Evolutionary conservation across 2,888 invertebrate genomes (phyloP), one percentile per base, ranked within the genome.

Genomic region (Hydrotaea diabolus): DNA sequence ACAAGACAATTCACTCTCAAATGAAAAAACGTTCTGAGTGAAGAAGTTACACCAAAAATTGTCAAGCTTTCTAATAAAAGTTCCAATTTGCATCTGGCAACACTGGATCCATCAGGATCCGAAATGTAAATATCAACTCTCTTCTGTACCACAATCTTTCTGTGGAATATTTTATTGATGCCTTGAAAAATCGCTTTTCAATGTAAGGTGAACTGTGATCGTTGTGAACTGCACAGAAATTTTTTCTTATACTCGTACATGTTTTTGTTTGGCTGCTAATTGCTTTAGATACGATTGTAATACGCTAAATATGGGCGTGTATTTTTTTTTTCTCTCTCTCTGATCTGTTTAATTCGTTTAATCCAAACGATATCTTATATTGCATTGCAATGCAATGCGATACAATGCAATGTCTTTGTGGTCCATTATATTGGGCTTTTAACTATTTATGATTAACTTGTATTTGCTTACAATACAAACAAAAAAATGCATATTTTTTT

Each of bases 271-370:
- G 77, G 71, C 73, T 76, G 66, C 85, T 85, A 85, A 85, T 82
- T 82, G 80, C 79, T 82, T 82, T 71, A 80, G 82, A 84, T 84
- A 84, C 78, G 77, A 80, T 82, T 82, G 46, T 64, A 77, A 59
- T 84, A 71, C 73, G 71, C 66, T 77, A 59, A 76, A 77, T 69
- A 79, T 82, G 82, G 85, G 85, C 79, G 85, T 82, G 85, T 31
- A 49, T 62, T 21, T 46, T 59, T 66, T 2, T n/a, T 7, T 2
- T 81, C 55, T 64, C 21, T 59, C 49, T 15, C 11, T 17, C 11
- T 31, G 17, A 31, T 43, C 62, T 46, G 46, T 55, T 23, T 2
- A 15, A 17, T 57, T 69, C 55, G 39, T 59, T 57, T 57, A 39
- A 36, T 15, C 26, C 2, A 19, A 66, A 66, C 21, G n/a, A 66